Evolutionary conservation across 2,888 invertebrate genomes (phyloP), one percentile per base, ranked within the genome.

Genomic region (Drosophila longiperda): DNA sequence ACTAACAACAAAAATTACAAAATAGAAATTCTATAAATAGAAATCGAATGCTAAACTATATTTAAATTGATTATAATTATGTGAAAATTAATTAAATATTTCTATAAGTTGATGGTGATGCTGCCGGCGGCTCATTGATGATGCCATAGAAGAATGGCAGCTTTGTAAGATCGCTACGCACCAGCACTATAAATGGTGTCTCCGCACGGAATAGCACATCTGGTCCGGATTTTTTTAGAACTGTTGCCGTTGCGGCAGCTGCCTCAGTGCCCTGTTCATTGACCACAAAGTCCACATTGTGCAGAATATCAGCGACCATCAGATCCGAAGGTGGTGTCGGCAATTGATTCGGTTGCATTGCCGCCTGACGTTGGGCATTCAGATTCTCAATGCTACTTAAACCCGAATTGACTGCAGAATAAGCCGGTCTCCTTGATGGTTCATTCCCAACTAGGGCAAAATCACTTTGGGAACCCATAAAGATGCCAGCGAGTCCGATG

Each of bases 241-340:
- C 92, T 0, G 95, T 93, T 0, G 94, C 92, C 0, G 96, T 95
- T 0, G 95, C 94, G 7, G 93, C 95, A 0, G 96, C 95, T 0
- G 96, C 96, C 89, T 95, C 95, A 0, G 96, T 96, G 1, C 96
- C 96, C 32, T 94, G 94, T 83, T 96, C 96, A 34, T 94, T 94
- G 7, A 95, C 93, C 1, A 93, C 94, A 45, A 95, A 93, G 78
- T 95, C 94, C 71, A 95, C 94, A 82, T 95, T 95, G 79, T 96
- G 95, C 8, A 95, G 79, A 29, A 95, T 94, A 53, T 95, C 94
- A 48, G 94, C 94, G 0, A 94, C 95, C 78, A 93, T 95, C 7
- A 95, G 82, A 75, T 92, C 89, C 1, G 92, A 82, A 4, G 55
- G 80, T 0, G 71, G 72, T 2, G 76, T 61, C 1, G 67, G 69